These are phyloP conservation scores for Syngnathus floridae DNA, from an alignment of 2,113 vertebrate species.

Conservation along the genomic window DNA sequence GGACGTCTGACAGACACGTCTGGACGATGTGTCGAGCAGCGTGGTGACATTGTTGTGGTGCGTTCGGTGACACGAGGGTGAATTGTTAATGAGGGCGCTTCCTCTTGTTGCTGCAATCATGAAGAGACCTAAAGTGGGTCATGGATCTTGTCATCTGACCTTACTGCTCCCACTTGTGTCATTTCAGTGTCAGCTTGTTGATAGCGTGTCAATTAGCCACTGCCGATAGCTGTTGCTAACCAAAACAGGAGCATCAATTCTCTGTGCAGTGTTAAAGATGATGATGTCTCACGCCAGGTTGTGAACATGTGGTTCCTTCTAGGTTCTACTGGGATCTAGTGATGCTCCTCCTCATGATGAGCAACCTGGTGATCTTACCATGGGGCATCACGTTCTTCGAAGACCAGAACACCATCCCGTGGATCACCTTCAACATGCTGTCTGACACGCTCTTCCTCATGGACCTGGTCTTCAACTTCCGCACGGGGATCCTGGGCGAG, in stretches of 20 bases:
- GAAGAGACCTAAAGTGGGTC: constrained; percentile 22
- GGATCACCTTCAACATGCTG: constrained; percentile 72
- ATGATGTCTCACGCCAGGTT: too few relatives aligned
- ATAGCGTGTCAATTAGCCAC: background rate
- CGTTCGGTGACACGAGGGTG: background rate
- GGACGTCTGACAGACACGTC: constrained; percentile 8
- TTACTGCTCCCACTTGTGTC: background rate
- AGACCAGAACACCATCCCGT: constrained; percentile 71
- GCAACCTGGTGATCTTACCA: constrained; percentile 71
- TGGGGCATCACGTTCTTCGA: constrained; percentile 78
- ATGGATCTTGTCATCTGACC: constrained; percentile 2
- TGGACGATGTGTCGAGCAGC: background rate
- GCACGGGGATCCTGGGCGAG: constrained; percentile 66
- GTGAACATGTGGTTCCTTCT: constrained; percentile 5
- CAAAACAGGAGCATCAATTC: too few relatives aligned
- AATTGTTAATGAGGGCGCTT: constrained; percentile 37
- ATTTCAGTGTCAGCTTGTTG: background rate
- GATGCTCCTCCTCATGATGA: constrained; percentile 76
- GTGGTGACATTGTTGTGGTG: background rate
- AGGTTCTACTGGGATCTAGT: constrained; percentile 77
- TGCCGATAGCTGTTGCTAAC: background rate
- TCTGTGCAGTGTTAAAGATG: too few relatives aligned
- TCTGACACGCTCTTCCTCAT: constrained; percentile 73
- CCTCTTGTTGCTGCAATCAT: constrained; percentile 19
- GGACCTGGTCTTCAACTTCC: constrained; percentile 73